Evolutionary conservation across 2,888 invertebrate genomes (phyloP).

Genomic region (Exephanes ischioxanthus): DNA sequence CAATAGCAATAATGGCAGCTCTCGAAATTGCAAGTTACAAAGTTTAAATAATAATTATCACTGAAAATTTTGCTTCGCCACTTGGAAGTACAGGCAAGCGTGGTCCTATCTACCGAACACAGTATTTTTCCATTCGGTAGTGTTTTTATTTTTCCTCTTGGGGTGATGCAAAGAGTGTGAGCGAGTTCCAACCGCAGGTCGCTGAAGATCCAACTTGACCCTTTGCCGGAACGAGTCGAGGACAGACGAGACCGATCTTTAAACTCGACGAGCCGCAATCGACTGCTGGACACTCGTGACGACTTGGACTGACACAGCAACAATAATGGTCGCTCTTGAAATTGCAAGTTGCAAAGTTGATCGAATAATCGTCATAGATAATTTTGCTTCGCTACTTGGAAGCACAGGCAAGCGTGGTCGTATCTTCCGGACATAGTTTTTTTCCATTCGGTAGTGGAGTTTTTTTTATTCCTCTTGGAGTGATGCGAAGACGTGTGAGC

Average conservation of each 20-base stretch:
- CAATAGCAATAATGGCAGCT: constrained; percentile 55
- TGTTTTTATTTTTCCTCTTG: constrained; percentile 1
- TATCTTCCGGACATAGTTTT: not conserved
- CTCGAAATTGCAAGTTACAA: not conserved
- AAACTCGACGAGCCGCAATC: constrained; percentile 7
- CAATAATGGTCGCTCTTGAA: constrained; percentile 57
- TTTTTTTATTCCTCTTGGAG: not conserved
- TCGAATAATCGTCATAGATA: not conserved
- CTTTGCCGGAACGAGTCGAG: not conserved
- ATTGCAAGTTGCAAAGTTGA: not conserved
- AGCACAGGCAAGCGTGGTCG: too few relatives aligned
- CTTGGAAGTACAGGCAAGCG: too few relatives aligned
- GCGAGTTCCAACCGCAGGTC: not conserved
- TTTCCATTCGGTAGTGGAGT: not conserved
- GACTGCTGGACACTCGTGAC: constrained; percentile 30
- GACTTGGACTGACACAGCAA: constrained; percentile 46
- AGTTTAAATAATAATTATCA: not conserved
- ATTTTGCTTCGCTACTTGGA: too few relatives aligned
- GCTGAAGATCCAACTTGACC: not conserved
- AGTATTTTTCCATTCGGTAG: not conserved
- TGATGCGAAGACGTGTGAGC: not conserved
- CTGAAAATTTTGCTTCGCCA: too few relatives aligned
- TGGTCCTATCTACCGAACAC: too few relatives aligned
- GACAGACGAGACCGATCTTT: not conserved
- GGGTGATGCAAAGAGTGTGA: not conserved